Conservation (phyloP, 2,797 vertebrate genomes). For the Falco rusticolus region DNA sequence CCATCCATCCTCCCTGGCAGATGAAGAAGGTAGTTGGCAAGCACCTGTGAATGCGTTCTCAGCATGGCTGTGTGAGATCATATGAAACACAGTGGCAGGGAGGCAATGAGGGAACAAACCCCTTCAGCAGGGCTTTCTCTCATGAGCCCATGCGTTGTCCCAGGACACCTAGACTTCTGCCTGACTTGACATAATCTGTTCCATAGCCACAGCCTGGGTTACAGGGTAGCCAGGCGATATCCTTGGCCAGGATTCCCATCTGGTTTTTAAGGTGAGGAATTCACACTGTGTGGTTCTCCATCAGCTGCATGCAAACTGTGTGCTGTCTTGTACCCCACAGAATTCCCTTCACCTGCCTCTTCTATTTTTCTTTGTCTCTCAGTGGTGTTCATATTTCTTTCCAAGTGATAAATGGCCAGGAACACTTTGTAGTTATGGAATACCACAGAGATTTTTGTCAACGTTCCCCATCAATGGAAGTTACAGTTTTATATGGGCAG, state of each 20-base stretch:
- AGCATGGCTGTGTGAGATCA: background rate
- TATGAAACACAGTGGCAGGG: background rate
- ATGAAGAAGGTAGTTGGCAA: background rate
- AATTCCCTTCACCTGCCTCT: constrained; percentile 29
- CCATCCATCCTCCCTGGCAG: background rate
- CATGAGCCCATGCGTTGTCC: background rate
- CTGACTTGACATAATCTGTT: constrained; percentile 24
- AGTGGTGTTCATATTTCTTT: background rate
- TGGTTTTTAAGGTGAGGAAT: constrained; percentile 27
- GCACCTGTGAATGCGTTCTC: background rate
- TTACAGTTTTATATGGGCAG: constrained; percentile 25
- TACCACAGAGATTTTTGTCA: constrained; percentile 5
- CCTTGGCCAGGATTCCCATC: constrained; percentile 22
- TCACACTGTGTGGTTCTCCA: constrained; percentile 10
- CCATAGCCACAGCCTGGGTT: background rate
- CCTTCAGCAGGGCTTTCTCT: background rate
- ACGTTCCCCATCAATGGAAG: background rate
- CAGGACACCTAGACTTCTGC: background rate
- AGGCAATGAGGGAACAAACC: background rate
- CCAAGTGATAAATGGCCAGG: background rate
- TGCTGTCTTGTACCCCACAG: background rate
- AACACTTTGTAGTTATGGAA: background rate
- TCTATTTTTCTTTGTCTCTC: constrained; percentile 13
- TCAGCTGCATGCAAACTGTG: background rate
- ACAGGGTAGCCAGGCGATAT: background rate